These are phyloP conservation scores for Monodelphis domestica DNA, from an alignment of 2,797 vertebrate genomes.

Conservation along the genomic window DNA sequence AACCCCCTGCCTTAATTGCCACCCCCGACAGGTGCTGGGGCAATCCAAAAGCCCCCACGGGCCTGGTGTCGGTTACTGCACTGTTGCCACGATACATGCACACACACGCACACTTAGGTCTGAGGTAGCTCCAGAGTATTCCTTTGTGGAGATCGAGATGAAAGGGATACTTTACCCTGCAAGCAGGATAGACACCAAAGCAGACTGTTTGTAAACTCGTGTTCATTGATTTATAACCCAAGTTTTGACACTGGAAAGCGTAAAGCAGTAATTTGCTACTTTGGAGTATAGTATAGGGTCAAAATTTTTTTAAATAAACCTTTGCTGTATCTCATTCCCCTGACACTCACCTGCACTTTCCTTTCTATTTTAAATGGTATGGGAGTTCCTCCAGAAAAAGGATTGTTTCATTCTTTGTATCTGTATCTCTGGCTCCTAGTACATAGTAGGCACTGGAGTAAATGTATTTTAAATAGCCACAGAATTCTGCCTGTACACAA, in stretches of 20 bases:
- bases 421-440: neutral
- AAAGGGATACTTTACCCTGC: neutral
- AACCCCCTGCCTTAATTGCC: neutral
- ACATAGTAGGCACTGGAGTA: neutral
- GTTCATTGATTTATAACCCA: slow-evolving; percentile 28
- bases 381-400: neutral
- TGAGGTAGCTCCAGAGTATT: slow-evolving; percentile 8
- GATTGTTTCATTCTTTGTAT: neutral
- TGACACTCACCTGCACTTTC: neutral
- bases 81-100: slow-evolving; percentile 80
- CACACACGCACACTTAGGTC: slow-evolving; percentile 55
- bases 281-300: neutral
- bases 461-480: slow-evolving; percentile 4
- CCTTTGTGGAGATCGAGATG: slow-evolving; percentile 28
- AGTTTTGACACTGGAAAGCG: slow-evolving; percentile 48
- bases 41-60: slow-evolving; percentile 74
- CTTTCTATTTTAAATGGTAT: slow-evolving; percentile 11
- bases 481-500: slow-evolving; percentile 18
- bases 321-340: neutral
- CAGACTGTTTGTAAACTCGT: slow-evolving; percentile 21
- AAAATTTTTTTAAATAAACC: slow-evolving; percentile 30
- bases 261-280: neutral
- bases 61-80: slow-evolving; percentile 52
- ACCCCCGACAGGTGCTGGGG: slow-evolving; percentile 76
- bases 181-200: slow-evolving; percentile 38